Evolutionary conservation across 1,140 invertebrate genomes (phyloP), one percentile per base, ranked within the genome.

Genomic region (Drosophila jambulina): DNA sequence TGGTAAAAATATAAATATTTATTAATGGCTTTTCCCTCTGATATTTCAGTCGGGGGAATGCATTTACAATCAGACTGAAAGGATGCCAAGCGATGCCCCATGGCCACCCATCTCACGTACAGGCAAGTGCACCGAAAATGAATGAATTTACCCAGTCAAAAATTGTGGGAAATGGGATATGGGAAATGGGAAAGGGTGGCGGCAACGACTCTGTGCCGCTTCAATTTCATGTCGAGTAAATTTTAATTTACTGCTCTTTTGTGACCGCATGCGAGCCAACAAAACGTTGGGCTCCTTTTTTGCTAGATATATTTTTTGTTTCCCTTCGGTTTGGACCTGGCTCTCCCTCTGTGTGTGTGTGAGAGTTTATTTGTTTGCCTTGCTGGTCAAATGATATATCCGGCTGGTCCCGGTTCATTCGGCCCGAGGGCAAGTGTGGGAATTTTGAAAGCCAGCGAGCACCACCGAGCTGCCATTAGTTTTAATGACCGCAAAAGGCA

Each of bases 211-310:
- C 40, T 36, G 40, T 36, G 56, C 49, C 76, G 80, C 80, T 87
- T 88, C 80, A 87, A 90, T 90, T 90, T 84, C 80, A 84, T 87
- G 85, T 88, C 74, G 85, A 78, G 80, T 84, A 88, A 88, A 87
- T 90, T 87, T 87, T 84, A 87, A 87, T 87, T 87, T 87, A 87
- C 84, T 90, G 85, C 84, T 80, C 84, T 87, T 87, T 78, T 87
- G 84, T 87, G 84, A 88, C 84, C 84, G 80, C 84, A 87, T 88
- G 80, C 57, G 58, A 88, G 71, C 64, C 76, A 76, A 88, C 63
- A 68, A 88, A 71, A 78, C 53, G 69, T 87, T 88, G 75, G 65
- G 38, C 36, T 46, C 65, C 67, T 64, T 60, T 51, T 72, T 40
- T 42, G 12, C 8, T 34, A 32, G 17, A 27, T 38, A 19, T 60